Conservation (phyloP, 2,888 invertebrate genomes). For the Drosophila yooni region DNA sequence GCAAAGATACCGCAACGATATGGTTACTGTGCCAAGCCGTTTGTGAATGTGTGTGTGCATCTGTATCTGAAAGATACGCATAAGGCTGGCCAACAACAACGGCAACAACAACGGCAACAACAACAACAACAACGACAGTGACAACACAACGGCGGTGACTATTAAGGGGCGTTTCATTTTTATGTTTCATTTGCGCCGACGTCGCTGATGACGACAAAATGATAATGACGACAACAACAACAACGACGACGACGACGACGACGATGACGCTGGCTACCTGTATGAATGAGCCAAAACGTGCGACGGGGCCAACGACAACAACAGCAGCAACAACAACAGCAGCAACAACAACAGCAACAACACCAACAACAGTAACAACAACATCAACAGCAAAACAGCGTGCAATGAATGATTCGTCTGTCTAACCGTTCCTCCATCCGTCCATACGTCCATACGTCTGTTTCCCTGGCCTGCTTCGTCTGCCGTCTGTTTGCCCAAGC, state of each 20-base stretch:
- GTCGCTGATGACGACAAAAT: conserved; percentile 78
- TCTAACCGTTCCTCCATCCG: conserved; percentile 26
- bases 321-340: conserved; percentile 3
- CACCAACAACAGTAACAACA: conserved; percentile 14
- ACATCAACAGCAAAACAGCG: conserved; percentile 32
- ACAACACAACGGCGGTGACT: conserved; percentile 54
- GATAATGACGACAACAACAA: conserved; percentile 70
- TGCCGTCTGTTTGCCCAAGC: conserved; percentile 52
- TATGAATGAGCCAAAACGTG: conserved; percentile 69
- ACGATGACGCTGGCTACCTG: conserved; percentile 61
- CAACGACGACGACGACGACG: conserved; percentile 40
- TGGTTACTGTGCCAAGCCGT: conserved; percentile 67
- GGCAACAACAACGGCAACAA: not conserved
- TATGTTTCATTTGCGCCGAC: conserved; percentile 81
- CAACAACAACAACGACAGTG: conserved; percentile 16
- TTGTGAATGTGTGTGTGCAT: conserved; percentile 31
- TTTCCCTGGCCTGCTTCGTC: conserved; percentile 37
- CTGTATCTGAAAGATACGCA: conserved; percentile 73
- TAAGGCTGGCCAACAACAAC: conserved; percentile 54
- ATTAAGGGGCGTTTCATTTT: conserved; percentile 82
- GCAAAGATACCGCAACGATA: conserved; percentile 62
- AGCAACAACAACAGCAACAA: too few relatives aligned
- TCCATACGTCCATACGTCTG: conserved; percentile 16
- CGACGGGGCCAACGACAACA: conserved; percentile 23
- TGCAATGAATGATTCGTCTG: conserved; percentile 73